Evolutionary conservation across 2,888 invertebrate species (phyloP).

Genomic region (Cordilura impudica): DNA sequence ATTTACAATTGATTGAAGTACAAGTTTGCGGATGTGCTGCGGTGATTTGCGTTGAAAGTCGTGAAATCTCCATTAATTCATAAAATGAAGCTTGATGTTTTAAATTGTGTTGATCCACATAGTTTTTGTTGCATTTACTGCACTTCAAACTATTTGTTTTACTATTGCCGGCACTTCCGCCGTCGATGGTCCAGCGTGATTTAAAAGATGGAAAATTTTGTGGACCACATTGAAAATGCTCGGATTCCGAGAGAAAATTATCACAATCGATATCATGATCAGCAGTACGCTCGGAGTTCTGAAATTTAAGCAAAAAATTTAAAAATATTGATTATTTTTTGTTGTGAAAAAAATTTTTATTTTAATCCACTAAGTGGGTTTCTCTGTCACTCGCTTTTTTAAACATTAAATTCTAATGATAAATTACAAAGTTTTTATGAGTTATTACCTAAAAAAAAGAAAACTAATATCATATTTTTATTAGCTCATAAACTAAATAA

Average conservation of each 20-base stretch:
- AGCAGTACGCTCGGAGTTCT: slow-evolving; percentile 75
- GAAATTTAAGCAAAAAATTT: background rate
- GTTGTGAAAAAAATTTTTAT: background rate
- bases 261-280: slow-evolving; percentile 74
- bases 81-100: slow-evolving; percentile 74
- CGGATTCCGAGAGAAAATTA: slow-evolving; percentile 74
- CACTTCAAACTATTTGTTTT: slow-evolving; percentile 68
- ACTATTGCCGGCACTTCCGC: slow-evolving; percentile 46
- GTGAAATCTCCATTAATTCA: slow-evolving; percentile 74
- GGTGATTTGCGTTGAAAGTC: slow-evolving; percentile 71
- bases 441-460: background rate
- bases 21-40: slow-evolving; percentile 57
- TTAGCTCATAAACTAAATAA: slow-evolving; percentile 10
- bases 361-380: background rate
- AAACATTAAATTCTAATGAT: background rate
- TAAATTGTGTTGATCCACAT: slow-evolving; percentile 45
- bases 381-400: background rate
- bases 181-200: slow-evolving; percentile 66
- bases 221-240: slow-evolving; percentile 72
- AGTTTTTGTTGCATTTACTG: slow-evolving; percentile 67
- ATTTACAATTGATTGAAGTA: slow-evolving; percentile 71
- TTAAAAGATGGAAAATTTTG: slow-evolving; percentile 68
- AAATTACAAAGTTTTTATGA: background rate
- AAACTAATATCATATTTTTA: slow-evolving; percentile 2
- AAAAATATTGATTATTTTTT: background rate